A percentile compares a stretch with the other conserved stretches of the same genome.
phyloP scores from a whole-genome alignment of 2,888 invertebrate species.

The Synergus japonicus region DNA sequence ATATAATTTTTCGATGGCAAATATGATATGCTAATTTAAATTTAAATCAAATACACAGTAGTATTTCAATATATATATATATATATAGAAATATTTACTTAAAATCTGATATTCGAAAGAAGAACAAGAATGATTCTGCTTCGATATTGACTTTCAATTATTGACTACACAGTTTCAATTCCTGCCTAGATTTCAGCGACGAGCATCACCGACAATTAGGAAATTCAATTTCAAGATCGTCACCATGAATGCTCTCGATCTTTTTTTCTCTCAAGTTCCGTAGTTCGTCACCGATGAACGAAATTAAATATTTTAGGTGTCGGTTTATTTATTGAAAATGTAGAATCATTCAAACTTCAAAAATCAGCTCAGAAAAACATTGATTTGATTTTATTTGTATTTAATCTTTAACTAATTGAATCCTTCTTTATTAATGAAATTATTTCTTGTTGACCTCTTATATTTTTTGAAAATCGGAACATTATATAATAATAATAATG shows the following conservation, averaged over 20 bases:
- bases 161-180: constrained; percentile 18
- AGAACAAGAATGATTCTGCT: neutral
- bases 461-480: neutral
- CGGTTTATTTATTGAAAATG: neutral
- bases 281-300: neutral
- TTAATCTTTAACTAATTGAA: no score
- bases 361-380: no score
- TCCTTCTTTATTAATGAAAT: neutral
- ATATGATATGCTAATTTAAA: neutral
- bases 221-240: constrained; percentile 26
- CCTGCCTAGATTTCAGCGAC: neutral
- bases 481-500: no score
- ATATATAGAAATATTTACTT: neutral
- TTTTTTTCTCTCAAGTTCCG: neutral
- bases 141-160: constrained; percentile 8
- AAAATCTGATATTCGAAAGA: constrained; percentile 8
- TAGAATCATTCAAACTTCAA: neutral
- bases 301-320: neutral
- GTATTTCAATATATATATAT: constrained; percentile 1
- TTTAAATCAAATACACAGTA: neutral
- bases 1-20: neutral
- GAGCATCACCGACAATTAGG: constrained; percentile 32
- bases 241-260: neutral
- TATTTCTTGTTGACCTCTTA: neutral
- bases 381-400: no score